Evolutionary conservation across 2,113 vertebrate species (phyloP).

Genomic region (Hippocampus mohnikei): DNA sequence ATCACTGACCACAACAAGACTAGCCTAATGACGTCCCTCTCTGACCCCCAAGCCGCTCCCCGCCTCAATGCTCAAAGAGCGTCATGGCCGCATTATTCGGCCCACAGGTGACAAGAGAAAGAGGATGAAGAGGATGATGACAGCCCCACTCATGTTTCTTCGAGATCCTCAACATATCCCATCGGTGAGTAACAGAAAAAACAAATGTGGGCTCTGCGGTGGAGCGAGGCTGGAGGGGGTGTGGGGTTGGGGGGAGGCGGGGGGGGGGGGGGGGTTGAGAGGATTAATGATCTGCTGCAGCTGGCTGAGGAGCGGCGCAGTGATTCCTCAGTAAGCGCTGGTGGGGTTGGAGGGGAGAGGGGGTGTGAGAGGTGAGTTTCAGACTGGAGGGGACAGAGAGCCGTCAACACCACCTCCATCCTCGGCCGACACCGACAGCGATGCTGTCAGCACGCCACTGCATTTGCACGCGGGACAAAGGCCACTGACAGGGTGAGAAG

Average conservation of each 20-base stretch:
- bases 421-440: slow-evolving; percentile 57
- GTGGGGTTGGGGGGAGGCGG: neutral
- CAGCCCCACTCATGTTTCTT: slow-evolving; percentile 34
- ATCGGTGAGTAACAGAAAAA: slow-evolving; percentile 53
- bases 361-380: slow-evolving; percentile 36
- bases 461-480: slow-evolving; percentile 65
- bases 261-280: slow-evolving; percentile 3
- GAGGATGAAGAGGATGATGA: slow-evolving; percentile 26
- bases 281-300: slow-evolving; percentile 62
- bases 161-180: slow-evolving; percentile 31
- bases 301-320: slow-evolving; percentile 38
- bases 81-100: slow-evolving; percentile 55
- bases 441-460: slow-evolving; percentile 48
- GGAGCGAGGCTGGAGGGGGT: slow-evolving; percentile 1
- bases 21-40: slow-evolving; percentile 63
- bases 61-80: slow-evolving; percentile 47
- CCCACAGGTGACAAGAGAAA: slow-evolving; percentile 38
- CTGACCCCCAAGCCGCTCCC: slow-evolving; percentile 33
- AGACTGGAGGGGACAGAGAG: slow-evolving; percentile 42
- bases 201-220: slow-evolving; percentile 41
- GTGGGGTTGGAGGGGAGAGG: slow-evolving; percentile 24
- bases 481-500: slow-evolving; percentile 37
- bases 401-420: slow-evolving; percentile 46
- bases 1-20: slow-evolving; percentile 64
- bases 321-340: slow-evolving; percentile 37